Evolutionary conservation across 2,888 invertebrate genomes (phyloP), one percentile per base, ranked within the genome.

Genomic region (Drosophila antonietae): DNA sequence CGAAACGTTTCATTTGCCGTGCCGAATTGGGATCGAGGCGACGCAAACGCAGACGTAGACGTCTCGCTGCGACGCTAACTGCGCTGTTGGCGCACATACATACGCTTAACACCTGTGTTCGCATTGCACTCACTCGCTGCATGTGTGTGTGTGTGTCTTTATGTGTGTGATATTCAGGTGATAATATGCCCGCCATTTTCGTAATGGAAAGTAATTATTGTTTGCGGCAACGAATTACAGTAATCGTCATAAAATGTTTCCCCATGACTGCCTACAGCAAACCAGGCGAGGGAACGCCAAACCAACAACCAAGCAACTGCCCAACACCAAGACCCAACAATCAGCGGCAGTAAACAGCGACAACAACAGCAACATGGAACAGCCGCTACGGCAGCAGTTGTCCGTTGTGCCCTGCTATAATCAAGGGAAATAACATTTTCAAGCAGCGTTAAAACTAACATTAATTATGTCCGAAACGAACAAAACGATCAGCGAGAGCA

Each of bases 141-240:
- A 52, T 47, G 52, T 65, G 3, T 33, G 12, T 35, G 14, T 18
- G 43, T 44, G 18, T 46, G 2, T 62, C 4, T 49, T 20, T 64
- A 35, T 65, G 53, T 73, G 79, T 90, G 85, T 90, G 89, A 91
- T 90, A 88, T 90, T 90, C 92, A 92, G 92, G 92, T 92, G 92
- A 92, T 92, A 92, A 92, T 92, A 91, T 92, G 91, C 88, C 92
- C 91, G 91, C 92, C 91, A 92, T 92, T 91, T 91, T 90, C 91
- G 90, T 92, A 92, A 92, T 92, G 92, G 90, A 91, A 91, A 92
- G 90, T 91, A 91, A 91, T 91, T 91, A 90, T 91, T 91, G 91
- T 91, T 90, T 91, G 91, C 89, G 85, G 90, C 85, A 82, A 90
- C 89, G 91, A 91, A 91, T 91, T 91, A 91, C 91, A 87, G 91